Percentiles rank a stretch among this genome's conserved stretches.
Evolutionary conservation across 2,888 invertebrate genomes (phyloP).

Genomic region (Ectemnius continuus): DNA sequence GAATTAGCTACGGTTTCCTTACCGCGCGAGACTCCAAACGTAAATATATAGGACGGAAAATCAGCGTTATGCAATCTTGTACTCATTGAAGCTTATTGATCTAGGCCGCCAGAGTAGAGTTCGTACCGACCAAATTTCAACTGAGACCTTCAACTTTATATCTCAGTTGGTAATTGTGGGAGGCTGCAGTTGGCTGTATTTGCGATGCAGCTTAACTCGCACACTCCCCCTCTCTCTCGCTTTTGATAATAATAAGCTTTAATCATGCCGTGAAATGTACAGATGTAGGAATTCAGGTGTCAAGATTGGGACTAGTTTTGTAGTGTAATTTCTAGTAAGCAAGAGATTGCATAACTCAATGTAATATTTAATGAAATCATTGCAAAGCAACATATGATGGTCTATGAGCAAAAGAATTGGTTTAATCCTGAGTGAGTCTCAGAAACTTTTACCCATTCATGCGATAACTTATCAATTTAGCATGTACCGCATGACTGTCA

Average conservation of each 20-base stretch:
- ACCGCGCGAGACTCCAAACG: too few relatives aligned
- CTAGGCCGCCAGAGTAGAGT: not conserved
- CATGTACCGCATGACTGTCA: too few relatives aligned
- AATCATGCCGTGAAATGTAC: too few relatives aligned
- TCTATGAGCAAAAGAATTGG: not conserved
- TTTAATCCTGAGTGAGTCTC: not conserved
- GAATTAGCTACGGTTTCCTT: not conserved
- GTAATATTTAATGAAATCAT: not conserved
- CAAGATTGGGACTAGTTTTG: too few relatives aligned
- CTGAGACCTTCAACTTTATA: constrained; percentile 57
- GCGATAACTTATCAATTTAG: too few relatives aligned
- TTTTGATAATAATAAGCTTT: too few relatives aligned
- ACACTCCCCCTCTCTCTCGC: too few relatives aligned
- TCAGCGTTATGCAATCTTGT: constrained; percentile 27
- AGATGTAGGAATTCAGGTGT: too few relatives aligned
- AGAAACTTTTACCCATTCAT: too few relatives aligned
- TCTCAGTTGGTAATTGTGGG: constrained; percentile 49
- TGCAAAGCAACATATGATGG: not conserved
- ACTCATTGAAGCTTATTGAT: not conserved
- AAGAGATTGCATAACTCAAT: constrained; percentile 16
- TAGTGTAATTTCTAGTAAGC: not conserved
- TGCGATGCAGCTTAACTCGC: too few relatives aligned
- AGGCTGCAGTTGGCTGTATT: too few relatives aligned
- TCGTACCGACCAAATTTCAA: constrained; percentile 18
- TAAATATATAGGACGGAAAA: not conserved